Conservation (phyloP, 2,113 vertebrate species). For the Trogon surrucura region DNA sequence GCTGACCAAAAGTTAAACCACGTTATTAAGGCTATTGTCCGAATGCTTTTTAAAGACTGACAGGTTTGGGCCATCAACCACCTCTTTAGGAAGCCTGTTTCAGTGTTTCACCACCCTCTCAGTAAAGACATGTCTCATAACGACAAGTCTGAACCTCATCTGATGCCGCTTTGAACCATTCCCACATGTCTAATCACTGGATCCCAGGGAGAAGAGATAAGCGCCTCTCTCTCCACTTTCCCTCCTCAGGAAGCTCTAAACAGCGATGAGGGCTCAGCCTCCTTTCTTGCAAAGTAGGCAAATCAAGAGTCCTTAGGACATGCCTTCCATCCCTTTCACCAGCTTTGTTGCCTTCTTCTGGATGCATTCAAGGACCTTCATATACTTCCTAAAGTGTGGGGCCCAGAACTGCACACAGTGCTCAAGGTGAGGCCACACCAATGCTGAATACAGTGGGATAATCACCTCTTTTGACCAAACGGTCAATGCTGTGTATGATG, state of each 20-base stretch:
- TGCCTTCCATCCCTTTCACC: not conserved
- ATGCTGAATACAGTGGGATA: too few relatives aligned
- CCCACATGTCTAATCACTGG: not conserved
- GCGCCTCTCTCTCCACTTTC: not conserved
- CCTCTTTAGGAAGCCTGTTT: not conserved
- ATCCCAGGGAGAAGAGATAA: not conserved
- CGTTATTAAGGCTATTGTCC: too few relatives aligned
- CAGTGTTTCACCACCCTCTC: not conserved
- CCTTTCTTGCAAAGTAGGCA: not conserved
- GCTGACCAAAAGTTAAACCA: too few relatives aligned
- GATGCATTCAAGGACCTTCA: not conserved
- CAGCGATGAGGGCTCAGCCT: not conserved
- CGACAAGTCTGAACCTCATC: not conserved
- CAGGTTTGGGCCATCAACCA: too few relatives aligned
- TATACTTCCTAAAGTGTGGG: too few relatives aligned
- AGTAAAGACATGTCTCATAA: too few relatives aligned
- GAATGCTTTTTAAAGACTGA: too few relatives aligned
- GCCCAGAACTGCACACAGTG: fast-evolving
- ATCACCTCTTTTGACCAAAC: not conserved
- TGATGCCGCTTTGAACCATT: not conserved
- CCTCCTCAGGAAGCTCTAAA: not conserved
- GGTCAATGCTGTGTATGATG: not conserved
- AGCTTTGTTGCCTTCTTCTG: not conserved
- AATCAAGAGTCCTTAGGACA: too few relatives aligned
- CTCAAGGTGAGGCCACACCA: too few relatives aligned